Evolutionary conservation across 2,888 invertebrate species (phyloP).

Genomic region (Lycocerus yunnanus): DNA sequence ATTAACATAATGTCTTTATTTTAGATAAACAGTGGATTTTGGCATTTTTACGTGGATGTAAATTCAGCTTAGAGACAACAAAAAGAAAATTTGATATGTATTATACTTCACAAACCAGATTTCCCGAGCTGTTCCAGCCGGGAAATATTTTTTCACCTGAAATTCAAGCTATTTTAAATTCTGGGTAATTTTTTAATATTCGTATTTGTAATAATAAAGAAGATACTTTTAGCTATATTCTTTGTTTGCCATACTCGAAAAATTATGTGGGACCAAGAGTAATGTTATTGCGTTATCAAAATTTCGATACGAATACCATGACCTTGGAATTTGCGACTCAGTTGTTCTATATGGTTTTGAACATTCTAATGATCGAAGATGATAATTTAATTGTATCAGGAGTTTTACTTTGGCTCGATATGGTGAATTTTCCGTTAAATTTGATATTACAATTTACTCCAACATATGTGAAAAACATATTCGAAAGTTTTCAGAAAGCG

Average conservation of each 20-base stretch:
- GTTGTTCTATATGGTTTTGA: background rate
- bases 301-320: background rate
- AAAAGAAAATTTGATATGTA: too few relatives aligned
- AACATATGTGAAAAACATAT: background rate
- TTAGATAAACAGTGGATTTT: slow-evolving; percentile 60
- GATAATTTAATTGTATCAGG: background rate
- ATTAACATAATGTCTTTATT: too few relatives aligned
- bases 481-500: background rate
- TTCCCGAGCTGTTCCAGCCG: slow-evolving; percentile 62
- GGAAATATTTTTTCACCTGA: too few relatives aligned
- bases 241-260: background rate
- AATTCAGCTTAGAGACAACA: too few relatives aligned
- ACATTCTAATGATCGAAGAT: too few relatives aligned
- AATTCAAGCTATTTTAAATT: too few relatives aligned
- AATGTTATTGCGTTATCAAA: too few relatives aligned
- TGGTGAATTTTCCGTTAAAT: background rate
- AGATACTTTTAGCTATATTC: background rate
- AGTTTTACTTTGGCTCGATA: background rate
- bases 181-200: slow-evolving; percentile 36
- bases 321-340: background rate
- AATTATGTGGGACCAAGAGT: too few relatives aligned
- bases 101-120: too few relatives aligned
- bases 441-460: background rate
- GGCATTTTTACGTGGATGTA: too few relatives aligned
- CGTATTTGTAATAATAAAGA: slow-evolving; percentile 15